phyloP scores from a whole-genome alignment of 2,797 vertebrate species.

The Gambusia yucatana region DNA sequence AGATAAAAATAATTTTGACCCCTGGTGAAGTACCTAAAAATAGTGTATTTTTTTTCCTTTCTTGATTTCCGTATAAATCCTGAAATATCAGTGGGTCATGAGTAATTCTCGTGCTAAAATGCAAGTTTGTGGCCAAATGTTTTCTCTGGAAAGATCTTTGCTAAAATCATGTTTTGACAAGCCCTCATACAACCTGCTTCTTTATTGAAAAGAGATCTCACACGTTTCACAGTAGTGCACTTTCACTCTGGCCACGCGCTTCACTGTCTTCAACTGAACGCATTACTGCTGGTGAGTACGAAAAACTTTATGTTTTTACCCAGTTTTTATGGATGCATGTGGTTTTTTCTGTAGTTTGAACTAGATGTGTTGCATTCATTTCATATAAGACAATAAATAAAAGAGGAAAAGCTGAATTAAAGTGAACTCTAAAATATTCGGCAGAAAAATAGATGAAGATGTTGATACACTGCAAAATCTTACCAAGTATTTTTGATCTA shows the following conservation, averaged over 20 bases:
- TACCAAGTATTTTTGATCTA: too few species aligned
- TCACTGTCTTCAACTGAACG: not conserved
- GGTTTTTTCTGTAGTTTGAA: not conserved
- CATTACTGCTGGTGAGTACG: slow-evolving; percentile 19
- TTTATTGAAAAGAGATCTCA: not conserved
- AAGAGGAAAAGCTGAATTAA: not conserved
- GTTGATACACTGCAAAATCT: not conserved
- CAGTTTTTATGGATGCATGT: not conserved
- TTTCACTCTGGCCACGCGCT: not conserved
- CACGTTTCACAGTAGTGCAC: not conserved
- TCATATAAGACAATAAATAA: not conserved
- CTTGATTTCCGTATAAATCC: too few species aligned
- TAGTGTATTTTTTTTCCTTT: not conserved
- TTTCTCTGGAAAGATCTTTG: not conserved
- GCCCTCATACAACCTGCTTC: not conserved
- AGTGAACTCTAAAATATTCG: not conserved
- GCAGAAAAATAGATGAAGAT: not conserved
- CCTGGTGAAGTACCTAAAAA: not conserved
- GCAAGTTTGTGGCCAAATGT: not conserved
- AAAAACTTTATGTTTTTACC: not conserved
- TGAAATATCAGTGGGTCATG: not conserved
- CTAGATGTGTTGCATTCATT: not conserved
- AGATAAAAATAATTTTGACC: not conserved
- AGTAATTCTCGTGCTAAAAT: not conserved
- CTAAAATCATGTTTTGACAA: slow-evolving; percentile 21